Evolutionary conservation across 2,888 invertebrate genomes (phyloP).

Genomic region (Polydesmus complanatus): DNA sequence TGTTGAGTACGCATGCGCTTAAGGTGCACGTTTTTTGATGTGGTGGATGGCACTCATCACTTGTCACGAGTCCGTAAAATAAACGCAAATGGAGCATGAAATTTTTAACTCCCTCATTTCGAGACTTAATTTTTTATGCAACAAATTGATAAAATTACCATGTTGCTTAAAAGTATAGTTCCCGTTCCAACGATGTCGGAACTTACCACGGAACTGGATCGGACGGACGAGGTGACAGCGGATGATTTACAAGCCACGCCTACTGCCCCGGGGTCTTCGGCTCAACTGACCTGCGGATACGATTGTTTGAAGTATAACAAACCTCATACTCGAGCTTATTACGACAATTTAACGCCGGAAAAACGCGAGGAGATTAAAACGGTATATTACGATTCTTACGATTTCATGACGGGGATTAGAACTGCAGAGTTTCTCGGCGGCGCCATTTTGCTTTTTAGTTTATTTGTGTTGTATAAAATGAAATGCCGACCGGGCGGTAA

Average conservation of each 20-base stretch:
- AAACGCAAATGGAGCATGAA: too few species aligned
- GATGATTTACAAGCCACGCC: background rate
- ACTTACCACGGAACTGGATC: background rate
- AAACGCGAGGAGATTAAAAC: conserved; percentile 14
- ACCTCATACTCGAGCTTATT: background rate
- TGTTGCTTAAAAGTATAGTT: too few species aligned
- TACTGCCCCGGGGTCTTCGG: background rate
- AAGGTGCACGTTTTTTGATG: background rate
- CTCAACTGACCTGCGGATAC: conserved; percentile 6
- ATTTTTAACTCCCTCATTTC: too few species aligned
- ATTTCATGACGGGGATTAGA: conserved; percentile 83
- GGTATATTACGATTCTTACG: conserved; percentile 69
- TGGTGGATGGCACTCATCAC: background rate
- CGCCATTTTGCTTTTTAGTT: conserved; percentile 80
- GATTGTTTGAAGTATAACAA: conserved; percentile 5
- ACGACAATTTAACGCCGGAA: conserved; percentile 8
- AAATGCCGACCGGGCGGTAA: conserved; percentile 36
- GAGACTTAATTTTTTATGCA: too few species aligned
- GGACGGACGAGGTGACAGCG: background rate
- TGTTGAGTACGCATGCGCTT: background rate
- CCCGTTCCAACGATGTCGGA: background rate
- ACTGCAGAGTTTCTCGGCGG: conserved; percentile 83
- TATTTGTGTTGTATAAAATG: conserved; percentile 80
- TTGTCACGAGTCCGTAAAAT: background rate
- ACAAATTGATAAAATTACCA: too few species aligned